phyloP scores from a whole-genome alignment of 2,113 vertebrate species.

The Python bivittatus region DNA sequence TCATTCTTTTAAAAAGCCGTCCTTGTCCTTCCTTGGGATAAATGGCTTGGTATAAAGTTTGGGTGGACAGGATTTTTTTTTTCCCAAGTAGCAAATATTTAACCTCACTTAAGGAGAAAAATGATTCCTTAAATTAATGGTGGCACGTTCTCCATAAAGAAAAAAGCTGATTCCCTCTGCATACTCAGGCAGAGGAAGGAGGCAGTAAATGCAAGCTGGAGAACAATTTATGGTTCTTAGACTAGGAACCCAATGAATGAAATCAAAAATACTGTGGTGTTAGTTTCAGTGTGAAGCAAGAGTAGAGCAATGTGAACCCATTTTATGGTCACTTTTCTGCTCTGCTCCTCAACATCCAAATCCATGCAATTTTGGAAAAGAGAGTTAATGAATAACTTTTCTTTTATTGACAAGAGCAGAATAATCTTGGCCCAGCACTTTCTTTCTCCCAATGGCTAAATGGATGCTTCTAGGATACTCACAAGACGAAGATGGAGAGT shows the following conservation, averaged over 20 bases:
- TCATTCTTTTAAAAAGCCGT: conserved; percentile 60
- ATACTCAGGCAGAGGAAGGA: conserved; percentile 32
- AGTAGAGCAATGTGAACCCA: neutral
- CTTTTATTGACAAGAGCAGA: neutral
- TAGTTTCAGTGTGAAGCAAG: neutral
- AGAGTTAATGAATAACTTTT: neutral
- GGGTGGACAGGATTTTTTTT: conserved; percentile 31
- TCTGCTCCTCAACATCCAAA: neutral
- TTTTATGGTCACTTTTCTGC: conserved; percentile 12
- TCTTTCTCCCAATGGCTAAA: neutral
- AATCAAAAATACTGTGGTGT: conserved; percentile 49
- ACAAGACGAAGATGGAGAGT: neutral
- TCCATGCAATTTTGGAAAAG: neutral
- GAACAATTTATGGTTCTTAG: conserved; percentile 60
- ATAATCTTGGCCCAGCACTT: neutral
- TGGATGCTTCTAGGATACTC: neutral
- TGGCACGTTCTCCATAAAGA: conserved; percentile 64
- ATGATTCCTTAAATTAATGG: conserved; percentile 67
- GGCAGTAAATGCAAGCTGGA: conserved; percentile 53
- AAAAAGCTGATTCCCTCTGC: conserved; percentile 60
- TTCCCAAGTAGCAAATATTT: conserved; percentile 67
- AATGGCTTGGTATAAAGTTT: conserved; percentile 57
- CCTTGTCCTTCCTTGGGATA: conserved; percentile 62
- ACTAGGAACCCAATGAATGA: conserved; percentile 45
- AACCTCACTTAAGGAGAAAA: conserved; percentile 55